Percentiles rank a stretch among this genome's conserved stretches.
Conservation (phyloP, 2,888 invertebrate genomes). For the Melanophora roralis region DNA sequence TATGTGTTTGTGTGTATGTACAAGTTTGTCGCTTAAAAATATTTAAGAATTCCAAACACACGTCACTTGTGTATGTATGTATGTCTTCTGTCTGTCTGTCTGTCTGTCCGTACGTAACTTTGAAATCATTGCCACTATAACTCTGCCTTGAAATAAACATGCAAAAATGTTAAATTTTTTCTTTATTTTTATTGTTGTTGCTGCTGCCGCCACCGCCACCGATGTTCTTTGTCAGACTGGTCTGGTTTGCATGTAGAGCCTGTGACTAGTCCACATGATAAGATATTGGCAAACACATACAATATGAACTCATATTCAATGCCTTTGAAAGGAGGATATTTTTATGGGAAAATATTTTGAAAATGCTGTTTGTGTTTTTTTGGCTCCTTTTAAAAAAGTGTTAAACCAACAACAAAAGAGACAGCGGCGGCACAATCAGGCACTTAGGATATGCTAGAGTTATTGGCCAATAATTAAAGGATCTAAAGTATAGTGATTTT, state of each 20-base stretch:
- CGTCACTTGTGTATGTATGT: slow-evolving; percentile 40
- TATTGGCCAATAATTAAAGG: slow-evolving; percentile 43
- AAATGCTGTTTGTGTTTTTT: neutral
- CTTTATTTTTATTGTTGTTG: neutral
- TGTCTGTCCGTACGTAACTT: slow-evolving; percentile 12
- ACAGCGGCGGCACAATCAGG: neutral
- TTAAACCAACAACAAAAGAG: neutral
- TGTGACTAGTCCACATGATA: slow-evolving; percentile 44
- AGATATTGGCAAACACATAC: neutral
- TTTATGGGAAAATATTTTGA: slow-evolving; percentile 53
- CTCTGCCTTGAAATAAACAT: slow-evolving; percentile 59
- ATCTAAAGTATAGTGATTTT: slow-evolving; percentile 48
- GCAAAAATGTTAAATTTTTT: slow-evolving; percentile 45
- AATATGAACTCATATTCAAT: neutral
- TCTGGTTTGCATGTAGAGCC: slow-evolving; percentile 46
- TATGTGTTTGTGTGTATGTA: slow-evolving; percentile 3
- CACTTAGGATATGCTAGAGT: neutral
- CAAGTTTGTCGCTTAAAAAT: slow-evolving; percentile 50
- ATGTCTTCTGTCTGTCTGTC: slow-evolving; percentile 6
- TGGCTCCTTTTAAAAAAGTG: neutral
- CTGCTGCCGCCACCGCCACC: neutral
- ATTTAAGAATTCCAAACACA: slow-evolving; percentile 60
- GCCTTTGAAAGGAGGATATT: slow-evolving; percentile 38
- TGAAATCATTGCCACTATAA: slow-evolving; percentile 54
- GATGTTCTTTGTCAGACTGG: slow-evolving; percentile 43